Evolutionary conservation across 2,888 invertebrate species (phyloP).

Genomic region (Cosmopolites sordidus): DNA sequence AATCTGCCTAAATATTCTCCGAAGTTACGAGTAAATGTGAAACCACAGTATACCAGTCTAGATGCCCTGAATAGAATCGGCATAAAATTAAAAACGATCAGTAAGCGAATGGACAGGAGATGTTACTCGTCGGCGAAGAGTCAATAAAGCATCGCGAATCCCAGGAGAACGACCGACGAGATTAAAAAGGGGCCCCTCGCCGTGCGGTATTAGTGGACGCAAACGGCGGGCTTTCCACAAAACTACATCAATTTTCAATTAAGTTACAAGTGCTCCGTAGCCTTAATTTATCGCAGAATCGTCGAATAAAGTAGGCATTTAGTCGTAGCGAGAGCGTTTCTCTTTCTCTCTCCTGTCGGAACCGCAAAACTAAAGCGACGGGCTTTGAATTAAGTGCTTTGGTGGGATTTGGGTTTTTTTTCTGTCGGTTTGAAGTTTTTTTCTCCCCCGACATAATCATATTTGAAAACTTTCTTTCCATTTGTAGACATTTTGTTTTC

Average conservation of each 20-base stretch:
- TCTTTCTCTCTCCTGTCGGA: neutral
- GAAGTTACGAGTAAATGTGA: too few relatives aligned
- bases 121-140: neutral
- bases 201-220: constrained; percentile 14
- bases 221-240: constrained; percentile 15
- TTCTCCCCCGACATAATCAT: too few relatives aligned
- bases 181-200: constrained; percentile 16
- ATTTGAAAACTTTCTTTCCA: too few relatives aligned
- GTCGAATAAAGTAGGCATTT: constrained; percentile 1
- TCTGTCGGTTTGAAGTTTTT: too few relatives aligned
- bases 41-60: too few relatives aligned
- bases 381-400: too few relatives aligned
- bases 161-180: constrained; percentile 9
- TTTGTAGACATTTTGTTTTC: too few relatives aligned
- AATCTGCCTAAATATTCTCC: too few relatives aligned
- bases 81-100: neutral
- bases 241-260: constrained; percentile 23
- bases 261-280: constrained; percentile 18
- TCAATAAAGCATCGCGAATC: constrained; percentile 16
- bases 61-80: neutral
- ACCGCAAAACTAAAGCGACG: neutral
- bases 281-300: constrained; percentile 7
- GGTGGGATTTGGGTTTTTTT: too few relatives aligned
- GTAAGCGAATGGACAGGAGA: neutral
- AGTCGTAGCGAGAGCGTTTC: neutral